Conservation (phyloP, 2,113 vertebrate genomes). For the Pimephales promelas region DNA sequence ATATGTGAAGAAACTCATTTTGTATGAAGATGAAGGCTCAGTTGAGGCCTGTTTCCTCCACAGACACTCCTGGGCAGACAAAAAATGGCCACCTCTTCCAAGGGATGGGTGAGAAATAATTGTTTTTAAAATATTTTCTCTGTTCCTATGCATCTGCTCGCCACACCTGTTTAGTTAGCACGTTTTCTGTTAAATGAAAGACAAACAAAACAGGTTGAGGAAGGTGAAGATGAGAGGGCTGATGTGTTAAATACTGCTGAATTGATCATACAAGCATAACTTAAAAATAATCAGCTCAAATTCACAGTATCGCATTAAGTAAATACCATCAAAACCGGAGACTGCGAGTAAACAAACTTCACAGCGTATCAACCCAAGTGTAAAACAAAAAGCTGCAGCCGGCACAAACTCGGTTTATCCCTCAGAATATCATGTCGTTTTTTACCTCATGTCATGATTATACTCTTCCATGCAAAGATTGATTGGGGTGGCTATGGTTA, state of each 20-base stretch:
- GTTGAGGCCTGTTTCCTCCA: constrained; percentile 17
- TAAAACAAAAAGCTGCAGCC: constrained; percentile 21
- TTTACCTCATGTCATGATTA: constrained; percentile 57
- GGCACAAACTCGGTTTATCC: not conserved
- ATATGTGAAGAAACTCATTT: no score
- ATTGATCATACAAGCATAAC: not conserved
- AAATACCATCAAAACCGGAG: not conserved
- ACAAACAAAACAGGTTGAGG: not conserved
- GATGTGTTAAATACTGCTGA: not conserved
- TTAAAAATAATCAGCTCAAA: not conserved
- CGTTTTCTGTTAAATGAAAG: not conserved
- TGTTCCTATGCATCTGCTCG: not conserved
- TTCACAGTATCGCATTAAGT: not conserved
- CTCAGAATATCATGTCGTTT: constrained; percentile 58
- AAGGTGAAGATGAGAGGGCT: not conserved
- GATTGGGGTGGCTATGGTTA: constrained; percentile 64
- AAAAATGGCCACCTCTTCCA: constrained; percentile 85
- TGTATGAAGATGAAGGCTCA: not conserved
- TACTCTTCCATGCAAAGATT: constrained; percentile 68
- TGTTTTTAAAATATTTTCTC: not conserved
- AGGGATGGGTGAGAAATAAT: constrained; percentile 78
- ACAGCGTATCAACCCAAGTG: not conserved
- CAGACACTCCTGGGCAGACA: constrained; percentile 76
- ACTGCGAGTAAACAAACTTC: not conserved
- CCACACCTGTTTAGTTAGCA: not conserved